These are phyloP conservation scores for Meloe dianella DNA, from an alignment of 2,888 invertebrate genomes.

Conservation along the genomic window DNA sequence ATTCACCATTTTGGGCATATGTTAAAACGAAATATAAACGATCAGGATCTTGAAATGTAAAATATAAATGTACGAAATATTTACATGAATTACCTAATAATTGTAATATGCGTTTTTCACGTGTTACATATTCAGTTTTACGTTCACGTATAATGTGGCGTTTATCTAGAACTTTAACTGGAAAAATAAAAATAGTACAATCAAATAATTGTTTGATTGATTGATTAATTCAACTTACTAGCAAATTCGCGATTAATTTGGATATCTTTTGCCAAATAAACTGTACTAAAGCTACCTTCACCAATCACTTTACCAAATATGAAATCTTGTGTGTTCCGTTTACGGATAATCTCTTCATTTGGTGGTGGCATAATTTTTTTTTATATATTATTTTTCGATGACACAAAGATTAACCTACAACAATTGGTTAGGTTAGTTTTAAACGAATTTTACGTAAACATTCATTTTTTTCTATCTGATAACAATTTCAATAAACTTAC, in stretches of 20 bases:
- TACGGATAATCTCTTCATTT: constrained; percentile 62
- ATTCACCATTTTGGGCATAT: constrained; percentile 94
- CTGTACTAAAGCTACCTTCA: constrained; percentile 96
- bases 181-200: constrained; percentile 49
- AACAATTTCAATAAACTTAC: neutral
- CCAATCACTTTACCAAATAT: constrained; percentile 95
- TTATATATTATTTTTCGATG: neutral
- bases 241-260: constrained; percentile 90
- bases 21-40: constrained; percentile 94
- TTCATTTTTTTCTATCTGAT: neutral
- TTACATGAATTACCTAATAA: constrained; percentile 72
- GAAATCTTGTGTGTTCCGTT: constrained; percentile 85
- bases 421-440: neutral
- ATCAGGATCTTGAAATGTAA: constrained; percentile 94
- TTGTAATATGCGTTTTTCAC: constrained; percentile 94
- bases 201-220: neutral
- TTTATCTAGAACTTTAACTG: constrained; percentile 98
- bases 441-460: neutral
- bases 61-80: constrained; percentile 92
- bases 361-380: constrained; percentile 49
- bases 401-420: neutral
- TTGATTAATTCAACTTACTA: constrained; percentile 69
- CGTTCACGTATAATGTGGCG: constrained; percentile 89
- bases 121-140: constrained; percentile 89
- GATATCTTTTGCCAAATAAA: constrained; percentile 91